phyloP scores from a whole-genome alignment of 1,140 invertebrate species.

The Drosophila setifemur region DNA sequence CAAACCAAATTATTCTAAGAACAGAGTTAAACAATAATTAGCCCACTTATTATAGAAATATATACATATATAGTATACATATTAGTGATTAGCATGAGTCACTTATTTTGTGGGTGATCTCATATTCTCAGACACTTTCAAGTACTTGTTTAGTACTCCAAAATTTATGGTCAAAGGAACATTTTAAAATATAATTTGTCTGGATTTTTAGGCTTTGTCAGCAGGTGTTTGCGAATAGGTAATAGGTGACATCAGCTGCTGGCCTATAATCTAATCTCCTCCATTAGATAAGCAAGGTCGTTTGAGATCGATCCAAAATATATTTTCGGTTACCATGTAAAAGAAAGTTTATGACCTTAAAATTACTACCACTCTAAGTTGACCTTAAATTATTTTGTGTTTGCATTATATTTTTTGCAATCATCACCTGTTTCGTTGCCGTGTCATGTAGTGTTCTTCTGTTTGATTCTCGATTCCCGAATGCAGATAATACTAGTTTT shows the following conservation, averaged over 20 bases:
- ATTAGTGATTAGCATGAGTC: conserved; percentile 18
- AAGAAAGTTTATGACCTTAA: no score
- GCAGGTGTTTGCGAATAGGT: conserved; percentile 5
- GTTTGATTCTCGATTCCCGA: conserved; percentile 26
- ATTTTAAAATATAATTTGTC: not conserved
- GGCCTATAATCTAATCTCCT: conserved; percentile 26
- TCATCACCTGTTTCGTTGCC: conserved; percentile 52
- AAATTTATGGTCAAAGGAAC: conserved; percentile 24
- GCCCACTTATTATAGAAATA: conserved; percentile 2
- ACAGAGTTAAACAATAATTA: not conserved
- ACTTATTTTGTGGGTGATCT: conserved; percentile 30
- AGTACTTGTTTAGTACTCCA: conserved; percentile 5
- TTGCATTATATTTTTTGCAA: conserved; percentile 40
- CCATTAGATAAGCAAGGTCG: conserved; percentile 31
- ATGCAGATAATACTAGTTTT: conserved; percentile 51
- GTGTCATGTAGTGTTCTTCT: conserved; percentile 31
- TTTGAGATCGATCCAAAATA: conserved; percentile 1
- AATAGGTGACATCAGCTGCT: conserved; percentile 1
- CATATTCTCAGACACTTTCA: conserved; percentile 12
- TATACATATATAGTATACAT: conserved; percentile 5
- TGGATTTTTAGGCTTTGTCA: not conserved
- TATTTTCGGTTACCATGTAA: not conserved
- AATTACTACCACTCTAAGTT: no score
- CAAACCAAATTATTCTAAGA: not conserved
- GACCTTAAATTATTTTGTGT: no score